phyloP scores from a whole-genome alignment of 1,140 invertebrate genomes.

The Conopomorpha cramerella region DNA sequence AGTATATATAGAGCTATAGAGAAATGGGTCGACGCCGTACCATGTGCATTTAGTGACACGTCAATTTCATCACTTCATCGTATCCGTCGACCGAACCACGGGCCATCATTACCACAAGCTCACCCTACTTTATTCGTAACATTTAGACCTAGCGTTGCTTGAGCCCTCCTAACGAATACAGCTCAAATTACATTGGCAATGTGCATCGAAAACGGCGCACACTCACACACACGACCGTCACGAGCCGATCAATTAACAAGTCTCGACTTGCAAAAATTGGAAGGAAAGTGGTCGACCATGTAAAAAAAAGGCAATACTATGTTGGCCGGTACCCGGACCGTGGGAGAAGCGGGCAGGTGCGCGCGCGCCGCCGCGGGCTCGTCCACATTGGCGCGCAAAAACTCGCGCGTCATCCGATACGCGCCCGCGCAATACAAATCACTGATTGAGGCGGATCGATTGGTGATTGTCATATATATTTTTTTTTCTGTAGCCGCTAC shows the following conservation, averaged over 20 bases:
- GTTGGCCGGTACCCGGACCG: conserved; percentile 22
- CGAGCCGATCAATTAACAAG: not conserved
- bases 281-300: conserved; percentile 40
- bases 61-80: no score
- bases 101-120: no score
- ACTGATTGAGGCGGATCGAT: not conserved
- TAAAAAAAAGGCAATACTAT: conserved; percentile 17
- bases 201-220: no score
- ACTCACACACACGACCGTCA: not conserved
- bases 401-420: no score
- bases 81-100: no score
- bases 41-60: no score
- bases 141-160: not conserved
- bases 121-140: no score
- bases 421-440: not conserved
- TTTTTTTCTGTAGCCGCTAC: not conserved
- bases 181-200: not conserved
- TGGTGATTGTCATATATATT: not conserved
- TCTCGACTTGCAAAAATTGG: conserved; percentile 43
- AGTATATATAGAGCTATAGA: no score
- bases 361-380: conserved; percentile 6
- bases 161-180: not conserved
- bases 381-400: conserved; percentile 8
- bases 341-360: conserved; percentile 48
- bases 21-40: no score